Conservation (phyloP, 2,797 vertebrate genomes). For the Dermochelys coriacea region DNA sequence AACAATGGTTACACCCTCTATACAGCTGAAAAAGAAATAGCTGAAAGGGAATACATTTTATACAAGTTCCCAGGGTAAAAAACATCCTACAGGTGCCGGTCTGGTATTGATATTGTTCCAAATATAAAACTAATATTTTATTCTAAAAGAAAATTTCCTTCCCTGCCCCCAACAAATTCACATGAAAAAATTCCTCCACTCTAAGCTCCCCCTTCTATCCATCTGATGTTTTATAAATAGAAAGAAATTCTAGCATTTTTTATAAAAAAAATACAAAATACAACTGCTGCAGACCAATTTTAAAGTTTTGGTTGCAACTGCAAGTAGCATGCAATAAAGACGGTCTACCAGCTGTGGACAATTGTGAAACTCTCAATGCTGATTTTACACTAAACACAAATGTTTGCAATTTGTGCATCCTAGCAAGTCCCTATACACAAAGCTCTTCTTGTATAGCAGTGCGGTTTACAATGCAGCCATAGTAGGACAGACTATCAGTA, state of each 20-base stretch:
- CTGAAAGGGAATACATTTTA: slow-evolving; percentile 62
- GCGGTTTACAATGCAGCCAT: slow-evolving; percentile 51
- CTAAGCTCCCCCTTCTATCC: slow-evolving; percentile 22
- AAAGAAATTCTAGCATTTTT: neutral
- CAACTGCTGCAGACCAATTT: slow-evolving; percentile 17
- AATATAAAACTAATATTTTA: slow-evolving; percentile 69
- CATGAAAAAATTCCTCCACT: slow-evolving; percentile 67
- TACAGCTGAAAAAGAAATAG: slow-evolving; percentile 60
- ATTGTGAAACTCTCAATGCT: slow-evolving; percentile 14
- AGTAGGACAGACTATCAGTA: slow-evolving; percentile 52
- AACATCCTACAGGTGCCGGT: slow-evolving; percentile 36
- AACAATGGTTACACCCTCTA: slow-evolving; percentile 60
- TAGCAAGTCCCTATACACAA: neutral
- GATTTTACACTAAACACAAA: slow-evolving; percentile 33
- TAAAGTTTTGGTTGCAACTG: neutral
- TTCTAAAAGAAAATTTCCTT: slow-evolving; percentile 70
- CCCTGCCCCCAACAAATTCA: slow-evolving; percentile 41
- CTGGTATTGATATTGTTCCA: slow-evolving; percentile 74
- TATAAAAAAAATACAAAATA: slow-evolving; percentile 1
- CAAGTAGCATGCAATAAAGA: neutral
- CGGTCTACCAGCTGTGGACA: neutral
- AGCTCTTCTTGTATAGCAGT: neutral
- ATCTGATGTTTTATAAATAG: neutral
- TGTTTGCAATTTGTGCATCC: slow-evolving; percentile 24
- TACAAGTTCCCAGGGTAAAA: slow-evolving; percentile 74